A percentile compares a stretch with the other conserved stretches of the same genome.
These are phyloP conservation scores for Austrofundulus limnaeus DNA, from an alignment of 2,113 vertebrate genomes.

Conservation along the genomic window DNA sequence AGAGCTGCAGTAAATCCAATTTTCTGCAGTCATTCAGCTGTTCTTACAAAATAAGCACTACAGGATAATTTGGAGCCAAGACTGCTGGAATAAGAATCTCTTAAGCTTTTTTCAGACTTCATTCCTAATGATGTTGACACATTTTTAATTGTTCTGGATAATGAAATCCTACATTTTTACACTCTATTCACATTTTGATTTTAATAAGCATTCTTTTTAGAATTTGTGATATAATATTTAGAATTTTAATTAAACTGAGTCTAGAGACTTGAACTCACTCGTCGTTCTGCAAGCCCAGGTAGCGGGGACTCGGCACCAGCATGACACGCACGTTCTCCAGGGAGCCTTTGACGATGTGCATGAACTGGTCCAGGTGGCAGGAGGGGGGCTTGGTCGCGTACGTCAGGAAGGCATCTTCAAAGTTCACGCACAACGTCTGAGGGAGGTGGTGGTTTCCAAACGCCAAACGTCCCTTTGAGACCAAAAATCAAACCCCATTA, in stretches of 20 bases:
- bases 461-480: constrained; percentile 88
- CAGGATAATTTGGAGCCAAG: constrained; percentile 2
- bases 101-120: neutral
- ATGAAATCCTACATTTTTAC: neutral
- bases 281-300: constrained; percentile 93
- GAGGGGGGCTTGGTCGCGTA: constrained; percentile 98
- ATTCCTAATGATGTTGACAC: neutral
- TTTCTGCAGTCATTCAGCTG: neutral
- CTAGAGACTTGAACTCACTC: constrained; percentile 82
- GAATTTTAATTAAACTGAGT: too few relatives aligned
- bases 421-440: constrained; percentile 94
- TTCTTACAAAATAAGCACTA: neutral
- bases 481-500: neutral
- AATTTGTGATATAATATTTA: too few relatives aligned
- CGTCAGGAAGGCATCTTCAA: constrained; percentile 95
- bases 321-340: constrained; percentile 97
- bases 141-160: neutral
- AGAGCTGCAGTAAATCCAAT: neutral
- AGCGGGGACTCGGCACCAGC: constrained; percentile 96
- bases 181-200: too few relatives aligned
- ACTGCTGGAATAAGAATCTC: neutral
- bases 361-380: constrained; percentile 96
- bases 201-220: too few relatives aligned
- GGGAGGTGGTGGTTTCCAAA: constrained; percentile 97
- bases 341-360: constrained; percentile 98